Evolutionary conservation across 1,140 invertebrate genomes (phyloP).

Genomic region (Pogonus chalceus): DNA sequence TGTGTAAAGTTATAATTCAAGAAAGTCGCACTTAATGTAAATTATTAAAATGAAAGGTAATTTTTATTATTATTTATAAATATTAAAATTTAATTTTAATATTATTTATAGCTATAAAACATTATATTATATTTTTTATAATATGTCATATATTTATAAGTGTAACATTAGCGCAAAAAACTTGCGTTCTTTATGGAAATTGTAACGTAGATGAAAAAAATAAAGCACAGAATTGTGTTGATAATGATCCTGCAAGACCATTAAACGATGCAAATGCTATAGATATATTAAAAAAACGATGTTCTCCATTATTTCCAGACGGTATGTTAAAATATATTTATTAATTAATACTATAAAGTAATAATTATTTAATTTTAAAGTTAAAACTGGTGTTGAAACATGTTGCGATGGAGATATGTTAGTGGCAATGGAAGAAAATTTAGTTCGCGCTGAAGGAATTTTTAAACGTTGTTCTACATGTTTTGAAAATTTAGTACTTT

Average conservation of each 20-base stretch:
- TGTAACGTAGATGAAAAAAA: conserved; percentile 16
- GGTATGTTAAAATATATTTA: conserved; percentile 4
- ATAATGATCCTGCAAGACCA: not conserved
- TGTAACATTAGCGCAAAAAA: too few species aligned
- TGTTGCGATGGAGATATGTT: conserved; percentile 47
- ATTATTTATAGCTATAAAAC: too few species aligned
- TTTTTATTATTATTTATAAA: too few species aligned
- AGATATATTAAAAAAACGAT: conserved; percentile 5
- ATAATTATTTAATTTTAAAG: not conserved
- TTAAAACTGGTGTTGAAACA: not conserved
- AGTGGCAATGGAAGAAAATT: conserved; percentile 32
- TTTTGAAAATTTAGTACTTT: conserved; percentile 42
- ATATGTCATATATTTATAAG: too few species aligned
- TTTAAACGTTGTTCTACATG: conserved; percentile 52
- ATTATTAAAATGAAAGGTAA: too few species aligned
- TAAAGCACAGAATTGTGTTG: conserved; percentile 17
- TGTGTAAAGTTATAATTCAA: too few species aligned
- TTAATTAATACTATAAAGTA: not conserved
- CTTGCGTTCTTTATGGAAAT: conserved; percentile 17
- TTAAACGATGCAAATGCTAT: conserved; percentile 13
- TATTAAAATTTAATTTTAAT: too few species aligned
- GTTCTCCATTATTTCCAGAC: not conserved
- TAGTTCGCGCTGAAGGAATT: conserved; percentile 42
- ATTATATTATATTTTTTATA: too few species aligned
- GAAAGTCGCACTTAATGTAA: too few species aligned